Conservation (phyloP, 2,797 vertebrate species). For the Macropodus opercularis region DNA sequence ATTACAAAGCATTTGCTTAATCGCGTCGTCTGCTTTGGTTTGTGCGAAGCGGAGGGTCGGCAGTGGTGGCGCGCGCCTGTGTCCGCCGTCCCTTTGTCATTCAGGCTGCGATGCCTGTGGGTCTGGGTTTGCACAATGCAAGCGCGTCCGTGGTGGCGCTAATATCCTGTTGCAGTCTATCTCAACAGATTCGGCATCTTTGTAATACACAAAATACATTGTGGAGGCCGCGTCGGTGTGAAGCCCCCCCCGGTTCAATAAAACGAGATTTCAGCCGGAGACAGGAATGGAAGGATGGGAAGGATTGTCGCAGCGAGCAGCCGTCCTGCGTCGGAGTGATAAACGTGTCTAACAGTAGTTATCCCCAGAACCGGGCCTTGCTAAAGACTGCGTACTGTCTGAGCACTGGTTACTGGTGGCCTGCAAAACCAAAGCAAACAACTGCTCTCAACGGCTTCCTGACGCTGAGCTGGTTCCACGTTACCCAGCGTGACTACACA, state of each 20-base stretch:
- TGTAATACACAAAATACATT: slow-evolving; percentile 5
- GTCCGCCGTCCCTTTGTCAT: slow-evolving; percentile 3
- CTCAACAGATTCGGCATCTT: slow-evolving; percentile 1
- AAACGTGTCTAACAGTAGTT: slow-evolving; percentile 17
- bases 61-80: neutral
- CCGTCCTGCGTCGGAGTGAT: slow-evolving; percentile 10
- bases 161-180: slow-evolving; percentile 15
- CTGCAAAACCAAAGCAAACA: neutral
- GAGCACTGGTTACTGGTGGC: neutral
- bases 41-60: neutral
- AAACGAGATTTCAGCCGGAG: slow-evolving; percentile 10
- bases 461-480: too few species aligned
- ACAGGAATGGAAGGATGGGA: slow-evolving; percentile 7
- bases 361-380: slow-evolving; percentile 8
- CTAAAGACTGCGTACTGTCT: slow-evolving; percentile 8
- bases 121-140: neutral
- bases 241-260: neutral
- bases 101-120: neutral
- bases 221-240: slow-evolving; percentile 12
- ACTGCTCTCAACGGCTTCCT: too few species aligned
- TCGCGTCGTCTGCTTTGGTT: neutral
- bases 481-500: too few species aligned
- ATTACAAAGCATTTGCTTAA: slow-evolving; percentile 13
- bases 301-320: neutral
- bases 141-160: neutral